These are phyloP conservation scores for Acrocephalus arundinaceus DNA, from an alignment of 2,113 vertebrate genomes.

Conservation along the genomic window DNA sequence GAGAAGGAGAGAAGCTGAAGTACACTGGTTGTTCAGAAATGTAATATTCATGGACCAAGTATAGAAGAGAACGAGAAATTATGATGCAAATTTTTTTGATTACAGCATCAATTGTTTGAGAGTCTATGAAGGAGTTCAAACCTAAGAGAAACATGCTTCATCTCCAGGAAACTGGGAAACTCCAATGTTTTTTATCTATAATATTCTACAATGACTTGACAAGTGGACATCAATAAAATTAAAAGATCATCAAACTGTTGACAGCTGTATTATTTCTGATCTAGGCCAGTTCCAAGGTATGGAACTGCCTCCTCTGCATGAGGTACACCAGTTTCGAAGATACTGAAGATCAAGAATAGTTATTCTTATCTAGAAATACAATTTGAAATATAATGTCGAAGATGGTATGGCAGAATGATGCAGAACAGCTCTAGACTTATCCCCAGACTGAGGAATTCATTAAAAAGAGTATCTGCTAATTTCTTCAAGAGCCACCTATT, in stretches of 20 bases:
- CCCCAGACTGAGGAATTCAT: background rate
- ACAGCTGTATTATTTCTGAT: background rate
- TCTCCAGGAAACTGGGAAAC: background rate
- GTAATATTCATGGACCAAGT: background rate
- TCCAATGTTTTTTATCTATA: background rate
- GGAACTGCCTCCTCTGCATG: background rate
- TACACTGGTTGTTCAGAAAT: background rate
- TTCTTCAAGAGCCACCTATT: background rate
- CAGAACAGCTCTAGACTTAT: background rate
- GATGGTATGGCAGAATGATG: background rate
- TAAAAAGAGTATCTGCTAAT: background rate
- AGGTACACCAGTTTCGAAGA: background rate
- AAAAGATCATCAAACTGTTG: background rate
- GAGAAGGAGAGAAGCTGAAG: background rate
- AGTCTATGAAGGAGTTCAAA: background rate
- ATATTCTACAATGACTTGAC: background rate
- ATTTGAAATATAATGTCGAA: background rate
- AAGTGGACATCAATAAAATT: background rate
- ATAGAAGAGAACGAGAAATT: background rate
- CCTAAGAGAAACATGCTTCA: background rate
- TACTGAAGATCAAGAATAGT: background rate
- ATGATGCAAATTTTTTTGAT: background rate
- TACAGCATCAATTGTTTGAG: background rate
- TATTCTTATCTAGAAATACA: background rate
- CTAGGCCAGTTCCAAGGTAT: background rate